phyloP scores from a whole-genome alignment of 2,888 invertebrate species.

The Uropetala carovei region DNA sequence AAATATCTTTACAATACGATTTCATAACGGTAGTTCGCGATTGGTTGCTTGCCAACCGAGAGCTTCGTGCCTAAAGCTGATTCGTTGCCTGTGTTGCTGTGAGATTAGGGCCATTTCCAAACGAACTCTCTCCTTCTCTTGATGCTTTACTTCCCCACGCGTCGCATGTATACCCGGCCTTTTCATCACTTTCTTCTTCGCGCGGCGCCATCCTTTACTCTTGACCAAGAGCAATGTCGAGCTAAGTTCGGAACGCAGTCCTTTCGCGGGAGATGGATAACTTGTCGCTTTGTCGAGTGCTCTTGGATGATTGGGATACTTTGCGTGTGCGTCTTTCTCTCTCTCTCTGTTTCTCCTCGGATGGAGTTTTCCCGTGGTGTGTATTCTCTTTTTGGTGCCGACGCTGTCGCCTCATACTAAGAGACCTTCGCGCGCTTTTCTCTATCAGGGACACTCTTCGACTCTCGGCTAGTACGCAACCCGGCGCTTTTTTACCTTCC shows the following conservation, averaged over 20 bases:
- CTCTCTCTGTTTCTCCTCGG: not conserved
- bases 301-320: not conserved
- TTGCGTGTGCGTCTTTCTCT: not conserved
- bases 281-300: not conserved
- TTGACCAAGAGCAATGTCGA: conserved; percentile 28
- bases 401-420: not conserved
- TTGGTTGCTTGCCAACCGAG: not conserved
- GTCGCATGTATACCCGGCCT: not conserved
- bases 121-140: too few relatives aligned
- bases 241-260: not conserved
- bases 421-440: not conserved
- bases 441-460: not conserved
- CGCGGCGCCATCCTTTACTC: not conserved
- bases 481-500: too few relatives aligned
- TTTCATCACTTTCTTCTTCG: not conserved
- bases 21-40: conserved; percentile 30
- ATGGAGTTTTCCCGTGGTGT: not conserved
- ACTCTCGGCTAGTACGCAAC: too few relatives aligned
- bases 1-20: not conserved
- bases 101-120: not conserved
- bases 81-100: not conserved
- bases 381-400: not conserved
- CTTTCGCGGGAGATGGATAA: not conserved
- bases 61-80: not conserved
- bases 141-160: too few relatives aligned